A percentile compares a stretch with the other conserved stretches of the same genome.
phyloP scores from a whole-genome alignment of 2,113 vertebrate species.

The Lontra canadensis region DNA sequence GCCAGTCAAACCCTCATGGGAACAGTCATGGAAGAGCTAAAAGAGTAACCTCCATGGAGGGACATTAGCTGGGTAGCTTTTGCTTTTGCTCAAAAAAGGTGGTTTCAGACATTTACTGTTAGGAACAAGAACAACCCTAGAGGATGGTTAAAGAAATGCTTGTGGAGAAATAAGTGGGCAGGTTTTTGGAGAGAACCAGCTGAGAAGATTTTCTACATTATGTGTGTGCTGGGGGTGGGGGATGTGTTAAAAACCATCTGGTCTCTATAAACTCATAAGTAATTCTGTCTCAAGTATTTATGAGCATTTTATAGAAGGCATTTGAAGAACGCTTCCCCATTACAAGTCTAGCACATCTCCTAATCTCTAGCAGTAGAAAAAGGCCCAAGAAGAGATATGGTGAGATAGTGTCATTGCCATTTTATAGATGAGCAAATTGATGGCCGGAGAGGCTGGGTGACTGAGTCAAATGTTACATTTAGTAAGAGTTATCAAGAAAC shows the following conservation, averaged over 20 bases:
- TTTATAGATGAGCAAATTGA: not conserved
- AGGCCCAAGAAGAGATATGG: not conserved
- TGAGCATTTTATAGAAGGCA: slow-evolving; percentile 4
- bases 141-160: not conserved
- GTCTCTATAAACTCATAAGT: slow-evolving; percentile 22
- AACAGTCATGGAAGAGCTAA: slow-evolving; percentile 41
- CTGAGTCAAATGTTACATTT: not conserved
- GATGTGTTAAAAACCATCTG: slow-evolving; percentile 38
- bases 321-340: not conserved
- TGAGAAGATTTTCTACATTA: not conserved
- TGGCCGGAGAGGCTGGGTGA: not conserved
- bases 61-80: not conserved
- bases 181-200: not conserved
- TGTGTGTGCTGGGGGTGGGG: not conserved
- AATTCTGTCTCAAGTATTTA: slow-evolving; percentile 17
- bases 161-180: not conserved
- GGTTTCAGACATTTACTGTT: not conserved
- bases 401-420: not conserved
- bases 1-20: not conserved
- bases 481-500: not conserved
- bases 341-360: not conserved
- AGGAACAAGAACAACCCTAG: not conserved
- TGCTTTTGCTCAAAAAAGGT: not conserved
- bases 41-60: not conserved
- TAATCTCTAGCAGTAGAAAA: not conserved